phyloP scores from a whole-genome alignment of 2,888 invertebrate genomes.

The Cotesia congregata region DNA sequence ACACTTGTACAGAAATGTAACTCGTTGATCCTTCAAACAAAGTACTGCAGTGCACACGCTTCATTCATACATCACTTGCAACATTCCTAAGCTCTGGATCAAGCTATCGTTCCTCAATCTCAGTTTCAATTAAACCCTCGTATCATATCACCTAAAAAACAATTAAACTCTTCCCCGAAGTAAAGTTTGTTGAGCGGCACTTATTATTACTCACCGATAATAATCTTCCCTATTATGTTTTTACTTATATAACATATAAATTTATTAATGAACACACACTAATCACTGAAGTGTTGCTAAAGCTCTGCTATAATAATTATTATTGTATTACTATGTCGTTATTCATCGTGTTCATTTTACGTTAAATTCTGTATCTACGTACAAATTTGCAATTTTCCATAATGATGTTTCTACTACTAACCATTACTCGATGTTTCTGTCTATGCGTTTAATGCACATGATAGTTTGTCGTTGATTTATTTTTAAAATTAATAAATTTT shows the following conservation, averaged over 20 bases:
- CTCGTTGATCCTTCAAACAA: too few species aligned
- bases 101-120: too few species aligned
- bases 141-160: not conserved
- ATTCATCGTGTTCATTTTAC: not conserved
- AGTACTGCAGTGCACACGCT: too few species aligned
- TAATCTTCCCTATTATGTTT: not conserved
- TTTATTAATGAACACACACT: not conserved
- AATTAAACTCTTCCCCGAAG: not conserved
- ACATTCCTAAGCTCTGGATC: too few species aligned
- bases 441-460: slow-evolving; percentile 15
- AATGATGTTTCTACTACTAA: not conserved
- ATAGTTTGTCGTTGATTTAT: slow-evolving; percentile 33
- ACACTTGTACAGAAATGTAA: too few species aligned
- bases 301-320: not conserved
- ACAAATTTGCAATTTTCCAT: not conserved
- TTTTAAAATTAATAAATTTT: not conserved
- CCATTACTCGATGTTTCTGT: not conserved
- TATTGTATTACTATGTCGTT: not conserved
- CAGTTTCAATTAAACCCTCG: not conserved
- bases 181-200: not conserved
- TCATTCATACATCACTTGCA: too few species aligned
- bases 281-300: not conserved
- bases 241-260: too few species aligned
- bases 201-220: not conserved
- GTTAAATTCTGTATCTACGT: not conserved